Conservation (phyloP, 2,797 vertebrate genomes). For the Silurus lanzhouensis region DNA sequence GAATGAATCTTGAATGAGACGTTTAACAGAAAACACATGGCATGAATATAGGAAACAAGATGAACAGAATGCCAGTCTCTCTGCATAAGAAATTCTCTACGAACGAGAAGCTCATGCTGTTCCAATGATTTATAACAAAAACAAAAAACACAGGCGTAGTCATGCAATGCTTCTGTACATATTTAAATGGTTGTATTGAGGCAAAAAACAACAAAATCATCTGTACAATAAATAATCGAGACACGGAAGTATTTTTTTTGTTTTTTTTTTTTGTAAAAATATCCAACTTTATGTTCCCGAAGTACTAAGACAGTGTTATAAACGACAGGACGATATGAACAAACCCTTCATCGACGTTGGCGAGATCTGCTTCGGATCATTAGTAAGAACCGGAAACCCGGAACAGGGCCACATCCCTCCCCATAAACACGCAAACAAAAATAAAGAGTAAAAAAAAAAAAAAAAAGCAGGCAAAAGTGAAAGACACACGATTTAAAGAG, state of each 20-base stretch:
- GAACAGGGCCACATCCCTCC: constrained; percentile 59
- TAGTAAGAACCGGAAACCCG: constrained; percentile 42
- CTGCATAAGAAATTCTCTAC: not conserved
- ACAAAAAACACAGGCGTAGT: not conserved
- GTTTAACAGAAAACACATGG: not conserved
- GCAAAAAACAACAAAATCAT: not conserved
- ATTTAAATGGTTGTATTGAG: not conserved
- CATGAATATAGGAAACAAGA: not conserved
- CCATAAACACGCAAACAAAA: constrained; percentile 62
- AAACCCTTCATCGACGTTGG: constrained; percentile 69
- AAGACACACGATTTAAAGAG: not conserved
- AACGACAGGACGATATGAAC: constrained; percentile 91
- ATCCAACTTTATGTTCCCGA: constrained; percentile 98
- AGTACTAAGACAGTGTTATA: constrained; percentile 96
- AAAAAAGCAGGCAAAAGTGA: too few species aligned
- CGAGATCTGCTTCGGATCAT: constrained; percentile 56
- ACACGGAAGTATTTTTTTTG: constrained; percentile 62
- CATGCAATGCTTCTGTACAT: not conserved
- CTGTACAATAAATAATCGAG: constrained; percentile 45
- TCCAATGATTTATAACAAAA: not conserved
- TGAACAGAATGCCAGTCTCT: too few species aligned
- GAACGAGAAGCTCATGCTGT: not conserved
- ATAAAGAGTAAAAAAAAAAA: constrained; percentile 20
- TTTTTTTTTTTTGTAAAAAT: constrained; percentile 88
- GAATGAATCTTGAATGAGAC: not conserved